Percentiles rank a stretch among this genome's conserved stretches.
Conservation (phyloP, 2,888 invertebrate species). For the Tenthredo scrophulariae region DNA sequence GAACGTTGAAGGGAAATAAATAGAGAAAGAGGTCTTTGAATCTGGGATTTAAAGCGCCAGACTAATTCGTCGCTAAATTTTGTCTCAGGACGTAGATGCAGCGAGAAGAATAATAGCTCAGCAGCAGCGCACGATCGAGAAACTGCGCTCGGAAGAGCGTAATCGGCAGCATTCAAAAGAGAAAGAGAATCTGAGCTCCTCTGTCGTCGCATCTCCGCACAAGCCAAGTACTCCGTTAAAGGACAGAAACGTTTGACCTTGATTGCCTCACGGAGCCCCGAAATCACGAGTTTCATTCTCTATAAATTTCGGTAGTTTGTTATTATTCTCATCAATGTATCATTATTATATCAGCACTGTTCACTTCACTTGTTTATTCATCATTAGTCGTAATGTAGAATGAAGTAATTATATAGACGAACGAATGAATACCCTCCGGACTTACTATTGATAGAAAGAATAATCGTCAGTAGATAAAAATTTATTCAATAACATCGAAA, state of each 20-base stretch:
- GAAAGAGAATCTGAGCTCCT: constrained; percentile 79
- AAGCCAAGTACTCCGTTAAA: constrained; percentile 78
- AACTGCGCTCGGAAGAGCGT: constrained; percentile 74
- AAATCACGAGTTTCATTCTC: neutral
- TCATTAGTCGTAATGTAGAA: neutral
- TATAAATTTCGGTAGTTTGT: neutral
- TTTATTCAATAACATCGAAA: neutral
- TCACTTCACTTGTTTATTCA: constrained; percentile 39
- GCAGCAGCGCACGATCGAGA: constrained; percentile 77
- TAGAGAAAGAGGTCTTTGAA: neutral
- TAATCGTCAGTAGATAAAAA: neutral
- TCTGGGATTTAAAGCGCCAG: neutral
- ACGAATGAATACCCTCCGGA: neutral
- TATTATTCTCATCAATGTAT: constrained; percentile 9
- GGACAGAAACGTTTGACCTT: constrained; percentile 74
- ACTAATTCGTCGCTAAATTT: constrained; percentile 13
- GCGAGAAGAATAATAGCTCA: constrained; percentile 68
- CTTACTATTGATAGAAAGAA: neutral
- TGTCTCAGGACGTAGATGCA: constrained; percentile 48
- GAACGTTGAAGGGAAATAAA: neutral
- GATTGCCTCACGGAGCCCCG: neutral
- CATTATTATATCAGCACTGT: constrained; percentile 26
- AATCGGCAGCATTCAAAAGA: constrained; percentile 73
- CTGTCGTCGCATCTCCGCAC: constrained; percentile 70
- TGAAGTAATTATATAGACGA: neutral